phyloP scores from a whole-genome alignment of 35 echinoderm and acorn worm genomes.

The Nesometra sesokonis region DNA sequence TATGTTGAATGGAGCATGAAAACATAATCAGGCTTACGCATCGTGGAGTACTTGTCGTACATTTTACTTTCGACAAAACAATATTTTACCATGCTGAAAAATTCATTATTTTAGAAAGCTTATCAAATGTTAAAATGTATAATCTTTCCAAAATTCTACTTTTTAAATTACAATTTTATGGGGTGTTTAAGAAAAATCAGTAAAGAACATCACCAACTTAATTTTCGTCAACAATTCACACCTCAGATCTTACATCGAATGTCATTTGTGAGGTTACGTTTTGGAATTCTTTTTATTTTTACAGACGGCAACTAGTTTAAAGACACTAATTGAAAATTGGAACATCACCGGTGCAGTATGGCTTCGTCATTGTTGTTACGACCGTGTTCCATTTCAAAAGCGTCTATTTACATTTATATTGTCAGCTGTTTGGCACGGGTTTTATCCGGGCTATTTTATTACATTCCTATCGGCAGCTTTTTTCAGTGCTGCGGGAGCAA shows the following conservation, averaged over 20 bases:
- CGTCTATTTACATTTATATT: conserved; percentile 65
- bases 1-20: too few species aligned
- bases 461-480: conserved; percentile 62
- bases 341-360: conserved; percentile 56
- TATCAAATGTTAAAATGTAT: too few species aligned
- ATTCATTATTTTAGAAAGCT: too few species aligned
- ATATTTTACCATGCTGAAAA: too few species aligned
- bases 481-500: conserved; percentile 39
- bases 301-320: conserved; percentile 73
- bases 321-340: conserved; percentile 79
- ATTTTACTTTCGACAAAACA: too few species aligned
- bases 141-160: too few species aligned
- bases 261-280: not conserved
- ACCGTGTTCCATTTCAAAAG: conserved; percentile 68
- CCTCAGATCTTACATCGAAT: not conserved
- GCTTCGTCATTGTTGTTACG: conserved; percentile 78
- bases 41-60: too few species aligned
- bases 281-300: not conserved
- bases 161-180: too few species aligned
- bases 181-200: not conserved
- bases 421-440: conserved; percentile 90
- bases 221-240: too few species aligned
- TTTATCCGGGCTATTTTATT: conserved; percentile 77
- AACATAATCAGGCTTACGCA: too few species aligned
- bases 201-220: too few species aligned